Evolutionary conservation across 2,113 vertebrate genomes (phyloP).

Genomic region (Oncorhynchus nerka): DNA sequence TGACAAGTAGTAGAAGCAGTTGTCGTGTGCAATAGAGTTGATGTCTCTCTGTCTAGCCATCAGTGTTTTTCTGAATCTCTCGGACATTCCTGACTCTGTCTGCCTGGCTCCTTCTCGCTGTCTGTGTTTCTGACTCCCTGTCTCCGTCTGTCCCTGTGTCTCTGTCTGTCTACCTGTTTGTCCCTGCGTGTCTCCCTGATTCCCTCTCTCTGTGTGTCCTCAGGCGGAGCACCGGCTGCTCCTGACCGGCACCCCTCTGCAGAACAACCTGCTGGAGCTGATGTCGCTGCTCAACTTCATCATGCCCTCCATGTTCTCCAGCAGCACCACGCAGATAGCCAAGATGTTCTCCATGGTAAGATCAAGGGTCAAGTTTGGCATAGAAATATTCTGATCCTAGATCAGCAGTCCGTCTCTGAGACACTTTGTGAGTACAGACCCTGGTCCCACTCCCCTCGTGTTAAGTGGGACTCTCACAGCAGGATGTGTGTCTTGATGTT

Average conservation of each 20-base stretch:
- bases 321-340: slow-evolving; percentile 86
- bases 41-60: no score
- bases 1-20: no score
- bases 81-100: background rate
- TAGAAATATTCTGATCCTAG: no score
- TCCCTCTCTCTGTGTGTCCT: background rate
- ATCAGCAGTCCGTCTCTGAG: no score
- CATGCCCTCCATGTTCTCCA: slow-evolving; percentile 98
- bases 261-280: slow-evolving; percentile 94
- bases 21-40: no score
- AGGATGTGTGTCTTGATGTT: background rate
- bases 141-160: no score
- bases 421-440: no score
- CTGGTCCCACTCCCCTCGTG: background rate
- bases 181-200: no score
- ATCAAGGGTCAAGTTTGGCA: no score
- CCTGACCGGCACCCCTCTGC: slow-evolving; percentile 92
- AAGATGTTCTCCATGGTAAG: slow-evolving; percentile 94
- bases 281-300: slow-evolving; percentile 98
- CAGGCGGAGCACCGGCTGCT: slow-evolving; percentile 90
- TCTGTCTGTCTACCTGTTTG: no score
- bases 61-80: background rate
- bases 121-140: no score
- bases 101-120: no score
- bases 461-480: background rate